phyloP scores from a whole-genome alignment of 2,797 vertebrate species.

The Chelonia mydas region DNA sequence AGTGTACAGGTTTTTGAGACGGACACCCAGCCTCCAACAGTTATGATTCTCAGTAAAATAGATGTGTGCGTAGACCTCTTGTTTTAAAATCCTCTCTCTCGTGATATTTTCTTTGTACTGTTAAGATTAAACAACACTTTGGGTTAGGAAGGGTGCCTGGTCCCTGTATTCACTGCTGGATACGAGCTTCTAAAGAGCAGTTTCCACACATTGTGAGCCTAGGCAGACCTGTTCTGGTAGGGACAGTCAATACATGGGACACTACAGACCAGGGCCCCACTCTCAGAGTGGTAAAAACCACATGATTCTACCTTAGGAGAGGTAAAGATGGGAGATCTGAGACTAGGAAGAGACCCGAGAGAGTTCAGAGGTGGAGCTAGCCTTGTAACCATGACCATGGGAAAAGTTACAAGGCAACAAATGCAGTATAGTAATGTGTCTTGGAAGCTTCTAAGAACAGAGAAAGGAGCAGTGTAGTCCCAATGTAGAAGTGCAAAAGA shows the following conservation, averaged over 20 bases:
- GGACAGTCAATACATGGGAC: not conserved
- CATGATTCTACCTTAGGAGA: not conserved
- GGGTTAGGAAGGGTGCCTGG: not conserved
- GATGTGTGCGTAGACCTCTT: not conserved
- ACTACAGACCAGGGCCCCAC: not conserved
- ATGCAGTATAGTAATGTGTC: not conserved
- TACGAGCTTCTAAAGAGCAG: not conserved
- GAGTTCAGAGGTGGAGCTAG: not conserved
- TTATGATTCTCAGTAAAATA: not conserved
- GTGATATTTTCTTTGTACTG: not conserved
- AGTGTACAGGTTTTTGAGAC: not conserved
- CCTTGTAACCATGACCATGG: not conserved
- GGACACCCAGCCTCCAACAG: not conserved
- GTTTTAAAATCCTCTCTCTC: not conserved
- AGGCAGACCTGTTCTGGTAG: not conserved
- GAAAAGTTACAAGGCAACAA: not conserved
- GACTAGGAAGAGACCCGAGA: not conserved
- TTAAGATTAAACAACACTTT: not conserved
- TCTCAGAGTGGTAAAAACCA: not conserved
- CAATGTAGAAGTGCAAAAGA: fast-evolving
- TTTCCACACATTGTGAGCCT: not conserved
- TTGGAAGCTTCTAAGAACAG: not conserved
- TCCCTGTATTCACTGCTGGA: not conserved
- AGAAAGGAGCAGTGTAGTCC: not conserved
- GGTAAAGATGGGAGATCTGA: not conserved